Evolutionary conservation across 2,113 vertebrate genomes (phyloP).

Genomic region (Chaetops frenatus): DNA sequence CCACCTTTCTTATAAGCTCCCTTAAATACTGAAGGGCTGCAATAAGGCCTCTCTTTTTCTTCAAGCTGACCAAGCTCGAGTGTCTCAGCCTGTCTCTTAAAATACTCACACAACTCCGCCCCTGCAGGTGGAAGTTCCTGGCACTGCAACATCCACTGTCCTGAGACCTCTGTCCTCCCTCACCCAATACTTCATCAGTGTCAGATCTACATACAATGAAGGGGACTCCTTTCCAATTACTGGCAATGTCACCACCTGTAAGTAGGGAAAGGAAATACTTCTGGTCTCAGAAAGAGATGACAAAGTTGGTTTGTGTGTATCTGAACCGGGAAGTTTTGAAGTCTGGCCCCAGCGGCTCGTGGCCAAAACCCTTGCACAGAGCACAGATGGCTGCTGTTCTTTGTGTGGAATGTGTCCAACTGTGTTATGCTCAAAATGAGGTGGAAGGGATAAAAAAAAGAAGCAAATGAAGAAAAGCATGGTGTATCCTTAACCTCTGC

Average conservation of each 20-base stretch:
- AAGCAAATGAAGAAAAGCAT: background rate
- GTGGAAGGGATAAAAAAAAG: background rate
- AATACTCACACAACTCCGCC: background rate
- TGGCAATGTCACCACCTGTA: constrained; percentile 85
- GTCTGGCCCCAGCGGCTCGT: background rate
- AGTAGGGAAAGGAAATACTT: constrained; percentile 29
- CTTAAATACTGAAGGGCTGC: background rate
- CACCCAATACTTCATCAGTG: constrained; percentile 81
- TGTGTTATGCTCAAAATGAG: background rate
- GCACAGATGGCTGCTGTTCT: background rate
- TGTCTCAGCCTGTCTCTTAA: background rate
- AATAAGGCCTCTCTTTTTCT: background rate
- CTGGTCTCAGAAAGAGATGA: background rate
- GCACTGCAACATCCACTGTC: constrained; percentile 69
- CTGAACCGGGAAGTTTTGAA: background rate
- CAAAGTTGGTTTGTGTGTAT: background rate
- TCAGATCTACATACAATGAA: constrained; percentile 75
- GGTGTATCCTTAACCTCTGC: background rate
- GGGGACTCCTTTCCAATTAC: constrained; percentile 80
- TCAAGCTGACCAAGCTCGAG: background rate
- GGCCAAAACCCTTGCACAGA: background rate
- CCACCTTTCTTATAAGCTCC: background rate
- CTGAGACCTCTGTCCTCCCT: constrained; percentile 84
- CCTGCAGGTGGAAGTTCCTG: constrained; percentile 78
- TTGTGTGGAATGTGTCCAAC: background rate